These are phyloP conservation scores for Ageneiosus marmoratus DNA, from an alignment of 2,113 vertebrate genomes.

Conservation along the genomic window DNA sequence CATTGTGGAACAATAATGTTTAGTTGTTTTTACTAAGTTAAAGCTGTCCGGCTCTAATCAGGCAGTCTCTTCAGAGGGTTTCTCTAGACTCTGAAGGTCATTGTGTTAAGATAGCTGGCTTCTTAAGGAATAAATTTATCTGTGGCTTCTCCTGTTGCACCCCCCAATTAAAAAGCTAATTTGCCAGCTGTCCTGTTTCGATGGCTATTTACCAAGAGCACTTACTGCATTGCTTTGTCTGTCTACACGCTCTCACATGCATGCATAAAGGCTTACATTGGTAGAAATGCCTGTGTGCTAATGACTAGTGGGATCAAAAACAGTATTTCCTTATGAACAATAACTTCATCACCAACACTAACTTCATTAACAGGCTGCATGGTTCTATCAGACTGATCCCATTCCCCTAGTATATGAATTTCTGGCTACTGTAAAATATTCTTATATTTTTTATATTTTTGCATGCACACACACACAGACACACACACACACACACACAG, in stretches of 20 bases:
- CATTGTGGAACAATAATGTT: neutral
- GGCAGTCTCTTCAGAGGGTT: slow-evolving; percentile 19
- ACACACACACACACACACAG: neutral
- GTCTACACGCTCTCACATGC: neutral
- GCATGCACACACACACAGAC: neutral
- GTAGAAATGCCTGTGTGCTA: neutral
- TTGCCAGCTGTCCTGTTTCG: slow-evolving; percentile 17
- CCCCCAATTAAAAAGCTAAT: slow-evolving; percentile 46
- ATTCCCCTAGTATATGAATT: neutral
- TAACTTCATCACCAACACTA: neutral
- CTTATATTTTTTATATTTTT: neutral
- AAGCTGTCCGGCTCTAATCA: slow-evolving; percentile 30
- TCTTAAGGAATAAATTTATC: slow-evolving; percentile 12
- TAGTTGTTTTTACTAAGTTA: neutral
- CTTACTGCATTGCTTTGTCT: neutral
- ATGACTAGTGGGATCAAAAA: neutral
- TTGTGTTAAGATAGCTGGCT: slow-evolving; percentile 6
- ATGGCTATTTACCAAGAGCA: slow-evolving; percentile 16
- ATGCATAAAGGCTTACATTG: neutral
- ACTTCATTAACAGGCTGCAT: neutral
- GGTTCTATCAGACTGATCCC: neutral
- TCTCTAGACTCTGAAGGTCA: slow-evolving; percentile 27
- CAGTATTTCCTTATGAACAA: neutral
- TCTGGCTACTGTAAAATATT: slow-evolving; percentile 29
- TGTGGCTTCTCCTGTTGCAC: slow-evolving; percentile 28